A percentile compares a stretch with the other conserved stretches of the same genome.
phyloP scores from a whole-genome alignment of 1,140 invertebrate species.

The Tetramorium alpestre region DNA sequence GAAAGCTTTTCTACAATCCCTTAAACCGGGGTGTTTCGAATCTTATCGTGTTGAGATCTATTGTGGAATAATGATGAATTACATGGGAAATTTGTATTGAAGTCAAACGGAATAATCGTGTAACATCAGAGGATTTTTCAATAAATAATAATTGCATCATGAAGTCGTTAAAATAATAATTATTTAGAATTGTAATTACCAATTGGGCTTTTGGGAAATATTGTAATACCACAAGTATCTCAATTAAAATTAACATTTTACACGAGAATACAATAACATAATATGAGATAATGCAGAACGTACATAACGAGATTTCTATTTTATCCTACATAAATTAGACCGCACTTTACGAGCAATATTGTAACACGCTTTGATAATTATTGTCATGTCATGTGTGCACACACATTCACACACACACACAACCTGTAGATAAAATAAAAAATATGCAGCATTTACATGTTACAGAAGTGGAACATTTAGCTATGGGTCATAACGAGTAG shows the following conservation, averaged over 20 bases:
- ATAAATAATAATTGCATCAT: background rate
- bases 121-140: background rate
- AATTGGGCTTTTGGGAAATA: background rate
- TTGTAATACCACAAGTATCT: background rate
- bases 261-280: background rate
- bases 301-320: background rate
- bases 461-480: constrained; percentile 4
- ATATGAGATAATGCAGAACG: background rate
- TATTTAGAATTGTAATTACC: background rate
- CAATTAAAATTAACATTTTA: background rate
- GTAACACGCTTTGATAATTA: background rate
- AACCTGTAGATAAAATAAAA: background rate
- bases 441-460: background rate
- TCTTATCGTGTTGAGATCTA: constrained; percentile 27
- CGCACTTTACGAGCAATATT: background rate
- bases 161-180: background rate
- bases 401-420: no score
- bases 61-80: background rate
- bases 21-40: background rate
- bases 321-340: background rate
- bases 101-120: background rate
- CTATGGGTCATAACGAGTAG: background rate
- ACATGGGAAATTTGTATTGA: constrained; percentile 24
- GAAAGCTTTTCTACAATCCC: background rate
- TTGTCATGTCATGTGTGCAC: background rate